Conservation (phyloP, 1,140 invertebrate species). For the Anoplophora glabripennis region DNA sequence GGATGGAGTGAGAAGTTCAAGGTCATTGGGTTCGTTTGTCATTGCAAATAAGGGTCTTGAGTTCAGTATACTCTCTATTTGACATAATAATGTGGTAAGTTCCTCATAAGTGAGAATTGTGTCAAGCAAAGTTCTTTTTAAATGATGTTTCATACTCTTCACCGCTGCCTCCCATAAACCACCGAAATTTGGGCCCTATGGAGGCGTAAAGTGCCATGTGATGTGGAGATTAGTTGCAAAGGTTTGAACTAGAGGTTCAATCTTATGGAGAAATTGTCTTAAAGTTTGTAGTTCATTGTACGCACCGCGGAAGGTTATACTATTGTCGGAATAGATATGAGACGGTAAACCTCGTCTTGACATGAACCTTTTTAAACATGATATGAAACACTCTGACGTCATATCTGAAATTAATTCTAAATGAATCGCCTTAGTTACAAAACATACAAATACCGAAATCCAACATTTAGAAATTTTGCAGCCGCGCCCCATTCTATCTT, state of each 20-base stretch:
- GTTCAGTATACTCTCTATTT: no score
- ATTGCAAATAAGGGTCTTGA: no score
- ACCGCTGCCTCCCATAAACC: conserved; percentile 26
- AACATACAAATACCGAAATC: conserved; percentile 11
- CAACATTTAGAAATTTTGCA: conserved; percentile 3
- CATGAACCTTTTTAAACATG: conserved; percentile 3
- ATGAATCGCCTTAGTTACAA: conserved; percentile 1
- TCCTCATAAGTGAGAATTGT: no score
- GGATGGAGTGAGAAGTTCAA: no score
- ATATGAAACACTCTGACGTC: not conserved
- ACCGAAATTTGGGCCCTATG: not conserved
- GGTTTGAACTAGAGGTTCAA: not conserved
- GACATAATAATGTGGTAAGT: no score
- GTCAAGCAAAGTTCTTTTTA: no score
- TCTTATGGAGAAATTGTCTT: not conserved
- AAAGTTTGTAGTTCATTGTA: conserved; percentile 12
- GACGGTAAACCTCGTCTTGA: conserved; percentile 1
- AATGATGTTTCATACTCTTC: no score
- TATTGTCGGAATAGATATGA: conserved; percentile 25
- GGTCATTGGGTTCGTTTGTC: no score
- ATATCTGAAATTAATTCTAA: not conserved
- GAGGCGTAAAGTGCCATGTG: not conserved
- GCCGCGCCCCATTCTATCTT: conserved; percentile 1
- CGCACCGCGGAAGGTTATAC: conserved; percentile 18
- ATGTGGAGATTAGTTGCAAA: not conserved